Conservation (phyloP, 2,888 invertebrate species). For the Anodontia alba region DNA sequence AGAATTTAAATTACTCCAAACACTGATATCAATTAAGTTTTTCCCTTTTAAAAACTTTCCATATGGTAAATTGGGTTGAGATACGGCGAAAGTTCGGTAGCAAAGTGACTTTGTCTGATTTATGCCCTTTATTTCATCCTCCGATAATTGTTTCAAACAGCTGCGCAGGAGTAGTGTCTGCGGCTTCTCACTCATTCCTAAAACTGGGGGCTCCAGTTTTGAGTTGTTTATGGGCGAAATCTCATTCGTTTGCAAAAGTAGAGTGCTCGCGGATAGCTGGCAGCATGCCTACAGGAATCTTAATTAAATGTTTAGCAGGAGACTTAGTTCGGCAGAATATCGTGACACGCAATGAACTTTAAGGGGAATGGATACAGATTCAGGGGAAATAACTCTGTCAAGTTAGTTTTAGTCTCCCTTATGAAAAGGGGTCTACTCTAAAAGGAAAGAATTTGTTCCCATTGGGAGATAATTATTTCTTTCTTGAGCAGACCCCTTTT, state of each 20-base stretch:
- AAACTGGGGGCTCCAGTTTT: slow-evolving; percentile 6
- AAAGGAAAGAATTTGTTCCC: too few relatives aligned
- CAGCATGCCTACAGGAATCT: slow-evolving; percentile 3
- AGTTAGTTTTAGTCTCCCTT: too few relatives aligned
- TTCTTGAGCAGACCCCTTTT: too few relatives aligned
- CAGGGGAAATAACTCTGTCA: too few relatives aligned
- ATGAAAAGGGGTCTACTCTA: too few relatives aligned
- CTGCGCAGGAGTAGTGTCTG: not conserved
- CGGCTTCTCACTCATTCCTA: slow-evolving; percentile 6
- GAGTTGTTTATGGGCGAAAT: slow-evolving; percentile 18
- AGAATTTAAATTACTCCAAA: not conserved
- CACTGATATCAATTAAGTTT: not conserved
- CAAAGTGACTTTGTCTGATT: slow-evolving; percentile 1
- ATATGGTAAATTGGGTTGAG: slow-evolving; percentile 3
- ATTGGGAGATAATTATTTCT: too few relatives aligned
- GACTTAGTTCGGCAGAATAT: not conserved
- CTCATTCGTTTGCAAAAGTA: not conserved
- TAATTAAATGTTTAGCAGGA: slow-evolving; percentile 1
- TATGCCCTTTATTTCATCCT: slow-evolving; percentile 6
- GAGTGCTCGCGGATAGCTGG: not conserved
- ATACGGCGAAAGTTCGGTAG: not conserved
- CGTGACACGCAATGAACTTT: too few relatives aligned
- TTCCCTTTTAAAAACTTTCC: not conserved
- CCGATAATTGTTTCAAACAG: slow-evolving; percentile 10
- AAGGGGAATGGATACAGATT: too few relatives aligned